Conservation (phyloP, 2,888 invertebrate genomes). For the Polymixis flavicincta region DNA sequence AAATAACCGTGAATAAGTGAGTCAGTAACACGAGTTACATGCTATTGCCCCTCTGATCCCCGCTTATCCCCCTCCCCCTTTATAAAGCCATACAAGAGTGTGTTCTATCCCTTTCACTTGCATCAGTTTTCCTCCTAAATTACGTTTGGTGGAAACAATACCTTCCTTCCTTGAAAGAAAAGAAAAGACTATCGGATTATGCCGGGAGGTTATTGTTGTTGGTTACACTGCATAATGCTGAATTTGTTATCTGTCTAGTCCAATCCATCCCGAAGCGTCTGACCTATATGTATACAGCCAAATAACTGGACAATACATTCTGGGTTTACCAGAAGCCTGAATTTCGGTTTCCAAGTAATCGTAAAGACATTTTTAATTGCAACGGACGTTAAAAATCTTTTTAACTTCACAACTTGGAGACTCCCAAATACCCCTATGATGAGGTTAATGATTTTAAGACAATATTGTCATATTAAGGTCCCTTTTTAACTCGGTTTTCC, state of each 20-base stretch:
- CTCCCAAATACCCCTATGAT: not conserved
- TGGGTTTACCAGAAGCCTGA: not conserved
- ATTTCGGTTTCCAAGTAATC: not conserved
- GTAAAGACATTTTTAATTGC: not conserved
- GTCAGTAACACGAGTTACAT: conserved; percentile 49
- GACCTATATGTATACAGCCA: not conserved
- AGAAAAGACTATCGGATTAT: not conserved
- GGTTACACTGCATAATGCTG: not conserved
- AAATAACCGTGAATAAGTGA: conserved; percentile 41
- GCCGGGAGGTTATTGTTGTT: not conserved
- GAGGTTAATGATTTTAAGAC: not conserved
- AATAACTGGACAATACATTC: not conserved
- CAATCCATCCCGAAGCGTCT: not conserved
- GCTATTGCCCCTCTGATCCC: conserved; percentile 44
- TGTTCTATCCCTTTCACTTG: conserved; percentile 29
- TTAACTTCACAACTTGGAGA: not conserved
- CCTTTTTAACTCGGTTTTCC: too few relatives aligned
- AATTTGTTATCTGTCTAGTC: not conserved
- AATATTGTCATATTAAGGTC: not conserved
- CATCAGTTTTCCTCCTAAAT: conserved; percentile 33
- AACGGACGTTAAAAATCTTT: not conserved
- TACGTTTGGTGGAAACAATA: conserved; percentile 19
- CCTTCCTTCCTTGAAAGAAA: conserved; percentile 20
- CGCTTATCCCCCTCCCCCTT: conserved; percentile 42
- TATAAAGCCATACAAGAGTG: conserved; percentile 59